Evolutionary conservation across 2,113 vertebrate genomes (phyloP), one percentile per base, ranked within the genome.

Genomic region (Cheirogaleus medius): DNA sequence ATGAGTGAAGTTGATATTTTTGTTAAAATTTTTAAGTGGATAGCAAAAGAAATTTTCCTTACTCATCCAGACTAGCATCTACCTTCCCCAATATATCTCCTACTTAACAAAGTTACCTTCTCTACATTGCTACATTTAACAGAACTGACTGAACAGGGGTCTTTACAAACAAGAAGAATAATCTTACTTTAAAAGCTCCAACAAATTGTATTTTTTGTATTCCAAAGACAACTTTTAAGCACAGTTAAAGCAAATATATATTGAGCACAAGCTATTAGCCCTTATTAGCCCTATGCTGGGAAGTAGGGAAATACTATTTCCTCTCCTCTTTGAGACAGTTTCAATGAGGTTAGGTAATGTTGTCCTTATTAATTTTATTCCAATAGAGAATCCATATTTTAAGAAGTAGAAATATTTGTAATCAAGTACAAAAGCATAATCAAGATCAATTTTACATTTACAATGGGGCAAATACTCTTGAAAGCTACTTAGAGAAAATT

Each of bases 11-110:
- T 15, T 64, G 29, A 64, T 34, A 34, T 34, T 64, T 64, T 64
- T 15, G 3, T 64, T 64, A 64, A 64, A 64, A 64, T 6, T 32
- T 64, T 64, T 73, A 76, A 15, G 29, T 64, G 54, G 63, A 92
- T 87, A 78, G 54, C 54, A 87, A 97, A 93, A 39, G 29, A 39
- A 13, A 81, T 73, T 60, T 97, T 84, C 94, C 52, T 73, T 93
- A 90, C 34, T 80, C 68, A 32, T 74, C 44, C 73, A 87, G 88
- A 91, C 20, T 76, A 88, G 60, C 20, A 63, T 81, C 15, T 39
- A 73, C 63, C 60, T 93, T 84, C 37, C 13, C 52, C 42, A 37
- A 47, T 32, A 34, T 14, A 58, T 60, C 34, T 77, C 5, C n/a
- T 11, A 69, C 29, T 73, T 39, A 39, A 64, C 42, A n/a, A 47